Percentiles rank a stretch among this genome's conserved stretches.
Evolutionary conservation across 2,888 invertebrate genomes (phyloP).

Genomic region (Conus canariensis): DNA sequence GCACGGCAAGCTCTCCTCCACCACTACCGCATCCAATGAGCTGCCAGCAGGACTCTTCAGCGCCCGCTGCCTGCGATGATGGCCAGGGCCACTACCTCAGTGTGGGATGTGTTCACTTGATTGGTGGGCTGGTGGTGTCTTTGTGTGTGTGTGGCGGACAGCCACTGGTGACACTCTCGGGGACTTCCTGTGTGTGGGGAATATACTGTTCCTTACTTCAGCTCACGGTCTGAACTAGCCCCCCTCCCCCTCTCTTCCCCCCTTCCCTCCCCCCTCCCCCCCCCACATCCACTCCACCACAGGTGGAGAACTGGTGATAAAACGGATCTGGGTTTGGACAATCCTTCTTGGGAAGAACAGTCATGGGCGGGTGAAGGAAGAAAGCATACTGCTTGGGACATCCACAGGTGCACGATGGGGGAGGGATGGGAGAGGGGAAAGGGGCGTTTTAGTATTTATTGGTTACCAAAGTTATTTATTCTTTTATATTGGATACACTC

Average conservation of each 20-base stretch:
- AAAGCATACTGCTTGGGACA: not conserved
- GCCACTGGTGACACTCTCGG: not conserved
- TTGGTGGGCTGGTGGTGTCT: not conserved
- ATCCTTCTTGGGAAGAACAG: too few species aligned
- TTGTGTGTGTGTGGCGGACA: not conserved
- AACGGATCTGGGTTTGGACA: too few species aligned
- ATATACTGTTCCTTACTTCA: too few species aligned
- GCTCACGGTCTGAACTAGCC: too few species aligned
- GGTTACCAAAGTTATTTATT: constrained; percentile 20
- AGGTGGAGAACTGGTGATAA: too few species aligned
- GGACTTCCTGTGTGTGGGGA: not conserved
- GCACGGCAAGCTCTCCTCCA: too few species aligned
- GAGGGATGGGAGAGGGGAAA: not conserved
- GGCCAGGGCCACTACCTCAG: constrained; percentile 5
- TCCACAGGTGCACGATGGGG: not conserved
- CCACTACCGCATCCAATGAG: too few species aligned
- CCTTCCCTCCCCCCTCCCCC: too few species aligned
- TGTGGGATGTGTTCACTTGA: not conserved
- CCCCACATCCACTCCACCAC: too few species aligned
- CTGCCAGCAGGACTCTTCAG: too few species aligned
- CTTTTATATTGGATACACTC: not conserved
- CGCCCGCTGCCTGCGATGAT: not conserved
- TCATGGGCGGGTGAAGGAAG: too few species aligned
- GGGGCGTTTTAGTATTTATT: constrained; percentile 2
- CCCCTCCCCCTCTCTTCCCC: too few species aligned